Evolutionary conservation across 1,140 invertebrate species (phyloP).

Genomic region (Hydropsyche tenuis): DNA sequence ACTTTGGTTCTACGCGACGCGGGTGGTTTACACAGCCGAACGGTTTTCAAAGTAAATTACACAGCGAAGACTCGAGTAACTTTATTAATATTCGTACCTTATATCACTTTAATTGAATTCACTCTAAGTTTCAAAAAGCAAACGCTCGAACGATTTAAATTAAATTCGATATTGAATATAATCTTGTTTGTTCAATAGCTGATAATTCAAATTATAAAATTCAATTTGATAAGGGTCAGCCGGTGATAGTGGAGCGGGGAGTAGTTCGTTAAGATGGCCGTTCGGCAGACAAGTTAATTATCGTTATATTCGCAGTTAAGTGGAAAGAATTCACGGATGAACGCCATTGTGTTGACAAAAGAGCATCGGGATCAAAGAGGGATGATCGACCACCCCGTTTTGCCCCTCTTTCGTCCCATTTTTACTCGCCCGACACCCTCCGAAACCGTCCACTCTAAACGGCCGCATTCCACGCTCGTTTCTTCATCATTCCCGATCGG

Average conservation of each 20-base stretch:
- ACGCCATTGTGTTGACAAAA: slow-evolving; percentile 48
- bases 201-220: too few relatives aligned
- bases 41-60: slow-evolving; percentile 17
- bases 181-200: too few relatives aligned
- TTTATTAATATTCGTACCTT: slow-evolving; percentile 16
- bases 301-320: slow-evolving; percentile 46
- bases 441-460: slow-evolving; percentile 8
- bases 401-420: not conserved
- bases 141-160: too few relatives aligned
- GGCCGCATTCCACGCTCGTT: slow-evolving; percentile 31
- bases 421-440: too few relatives aligned
- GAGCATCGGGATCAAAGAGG: slow-evolving; percentile 46
- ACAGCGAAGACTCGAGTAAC: not conserved
- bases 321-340: slow-evolving; percentile 49
- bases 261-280: slow-evolving; percentile 36
- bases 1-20: not conserved
- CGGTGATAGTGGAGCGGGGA: not conserved
- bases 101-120: slow-evolving; percentile 2
- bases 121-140: not conserved
- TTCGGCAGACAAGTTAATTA: slow-evolving; percentile 44
- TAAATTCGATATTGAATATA: too few relatives aligned
- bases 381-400: slow-evolving; percentile 12
- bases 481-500: slow-evolving; percentile 24
- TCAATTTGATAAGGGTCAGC: too few relatives aligned
- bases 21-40: not conserved